A percentile compares a stretch with the other conserved stretches of the same genome.
phyloP scores from a whole-genome alignment of 2,113 vertebrate species.

The Otocyon megalotis region DNA sequence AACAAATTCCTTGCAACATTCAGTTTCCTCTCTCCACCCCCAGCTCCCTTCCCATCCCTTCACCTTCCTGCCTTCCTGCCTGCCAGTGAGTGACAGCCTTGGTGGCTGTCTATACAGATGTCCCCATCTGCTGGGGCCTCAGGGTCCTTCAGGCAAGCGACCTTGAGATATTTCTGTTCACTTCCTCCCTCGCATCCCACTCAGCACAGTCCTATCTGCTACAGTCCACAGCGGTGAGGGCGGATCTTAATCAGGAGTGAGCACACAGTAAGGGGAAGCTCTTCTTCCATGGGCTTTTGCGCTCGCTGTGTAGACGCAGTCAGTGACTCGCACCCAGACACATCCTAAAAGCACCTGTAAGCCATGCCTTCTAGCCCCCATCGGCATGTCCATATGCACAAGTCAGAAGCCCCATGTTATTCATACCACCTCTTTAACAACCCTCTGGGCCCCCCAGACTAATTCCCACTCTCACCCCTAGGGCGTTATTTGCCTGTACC shows the following conservation, averaged over 20 bases:
- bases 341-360: background rate
- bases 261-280: background rate
- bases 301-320: background rate
- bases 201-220: background rate
- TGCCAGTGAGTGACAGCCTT: background rate
- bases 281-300: background rate
- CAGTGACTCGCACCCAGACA: background rate
- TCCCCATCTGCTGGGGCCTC: background rate
- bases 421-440: background rate
- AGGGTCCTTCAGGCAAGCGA: background rate
- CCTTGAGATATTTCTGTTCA: background rate
- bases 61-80: background rate
- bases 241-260: background rate
- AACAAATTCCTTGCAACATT: background rate
- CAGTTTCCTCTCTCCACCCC: background rate
- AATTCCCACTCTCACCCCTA: background rate
- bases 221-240: background rate
- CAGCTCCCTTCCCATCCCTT: background rate
- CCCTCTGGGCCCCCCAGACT: background rate
- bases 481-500: background rate
- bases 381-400: background rate
- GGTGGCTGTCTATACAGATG: background rate
- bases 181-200: fast-evolving
- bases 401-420: no score
- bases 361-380: background rate